Evolutionary conservation across 2,113 vertebrate genomes (phyloP).

Genomic region (Burhinus bistriatus): DNA sequence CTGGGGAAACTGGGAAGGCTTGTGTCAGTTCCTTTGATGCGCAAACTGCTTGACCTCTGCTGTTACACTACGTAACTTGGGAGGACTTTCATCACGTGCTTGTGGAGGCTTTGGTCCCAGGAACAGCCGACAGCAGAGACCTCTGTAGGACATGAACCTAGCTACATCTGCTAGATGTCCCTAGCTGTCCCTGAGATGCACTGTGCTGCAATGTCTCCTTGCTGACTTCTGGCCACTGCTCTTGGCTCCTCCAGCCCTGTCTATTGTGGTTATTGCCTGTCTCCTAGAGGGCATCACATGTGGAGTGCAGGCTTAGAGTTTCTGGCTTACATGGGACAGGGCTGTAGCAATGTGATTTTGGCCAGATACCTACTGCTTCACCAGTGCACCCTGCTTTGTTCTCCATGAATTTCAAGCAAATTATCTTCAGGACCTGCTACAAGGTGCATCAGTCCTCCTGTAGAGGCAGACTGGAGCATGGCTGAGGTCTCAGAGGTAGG

Average conservation of each 20-base stretch:
- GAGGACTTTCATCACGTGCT: background rate
- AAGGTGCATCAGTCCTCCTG: background rate
- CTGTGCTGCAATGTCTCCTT: background rate
- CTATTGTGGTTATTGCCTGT: background rate
- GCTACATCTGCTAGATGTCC: background rate
- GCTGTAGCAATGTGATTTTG: background rate
- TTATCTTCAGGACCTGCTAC: background rate
- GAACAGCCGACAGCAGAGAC: background rate
- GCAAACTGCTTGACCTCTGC: background rate
- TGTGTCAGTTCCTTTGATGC: background rate
- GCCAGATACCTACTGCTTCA: background rate
- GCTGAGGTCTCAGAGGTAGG: background rate
- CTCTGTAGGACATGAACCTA: background rate
- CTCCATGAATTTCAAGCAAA: background rate
- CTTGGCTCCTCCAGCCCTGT: background rate
- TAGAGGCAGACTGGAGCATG: background rate
- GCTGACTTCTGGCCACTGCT: background rate
- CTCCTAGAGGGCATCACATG: background rate
- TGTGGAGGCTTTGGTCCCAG: background rate
- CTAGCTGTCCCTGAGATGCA: background rate
- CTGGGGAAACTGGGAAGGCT: background rate
- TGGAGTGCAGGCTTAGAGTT: background rate
- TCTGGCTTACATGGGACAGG: background rate
- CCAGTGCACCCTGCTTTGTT: background rate
- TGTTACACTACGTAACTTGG: background rate